Percentiles rank a stretch among this genome's conserved stretches.
These are phyloP conservation scores for Pygmarrhopalites habei DNA, from an alignment of 1,140 invertebrate genomes.

Conservation along the genomic window DNA sequence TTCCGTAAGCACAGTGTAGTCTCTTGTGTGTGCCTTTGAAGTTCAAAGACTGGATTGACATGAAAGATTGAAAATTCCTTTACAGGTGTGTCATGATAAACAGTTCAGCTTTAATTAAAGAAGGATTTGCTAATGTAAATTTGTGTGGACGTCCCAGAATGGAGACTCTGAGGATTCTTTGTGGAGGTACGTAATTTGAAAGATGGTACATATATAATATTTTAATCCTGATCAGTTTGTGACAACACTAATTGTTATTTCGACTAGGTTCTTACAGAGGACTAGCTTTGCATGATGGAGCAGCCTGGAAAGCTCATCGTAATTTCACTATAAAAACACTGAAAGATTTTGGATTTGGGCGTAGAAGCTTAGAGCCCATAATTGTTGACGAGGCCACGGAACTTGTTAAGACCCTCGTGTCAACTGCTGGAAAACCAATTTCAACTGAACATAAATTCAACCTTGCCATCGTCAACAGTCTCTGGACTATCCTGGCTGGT, in stretches of 20 bases:
- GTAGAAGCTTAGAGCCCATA: constrained; percentile 9
- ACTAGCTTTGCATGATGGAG: neutral
- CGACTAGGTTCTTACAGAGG: neutral
- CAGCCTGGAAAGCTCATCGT: neutral
- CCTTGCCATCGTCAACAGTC: constrained; percentile 11
- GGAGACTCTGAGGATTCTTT: neutral
- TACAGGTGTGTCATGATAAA: neutral
- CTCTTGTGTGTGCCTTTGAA: too few relatives aligned
- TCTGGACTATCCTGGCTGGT: constrained; percentile 22
- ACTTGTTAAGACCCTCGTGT: neutral
- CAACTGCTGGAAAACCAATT: constrained; percentile 5
- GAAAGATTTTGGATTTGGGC: constrained; percentile 9
- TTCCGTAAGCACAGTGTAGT: too few relatives aligned
- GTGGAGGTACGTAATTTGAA: neutral
- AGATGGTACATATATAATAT: neutral
- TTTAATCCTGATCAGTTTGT: neutral
- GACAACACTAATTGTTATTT: neutral
- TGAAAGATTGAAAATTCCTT: neutral
- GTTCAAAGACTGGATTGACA: too few relatives aligned
- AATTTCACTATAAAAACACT: constrained; percentile 7
- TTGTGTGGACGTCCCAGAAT: neutral
- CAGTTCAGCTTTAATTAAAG: neutral
- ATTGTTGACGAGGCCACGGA: constrained; percentile 17
- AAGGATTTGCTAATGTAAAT: neutral
- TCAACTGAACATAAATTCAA: constrained; percentile 19